phyloP scores from a whole-genome alignment of 2,888 invertebrate species.

The Thymelicus sylvestris region DNA sequence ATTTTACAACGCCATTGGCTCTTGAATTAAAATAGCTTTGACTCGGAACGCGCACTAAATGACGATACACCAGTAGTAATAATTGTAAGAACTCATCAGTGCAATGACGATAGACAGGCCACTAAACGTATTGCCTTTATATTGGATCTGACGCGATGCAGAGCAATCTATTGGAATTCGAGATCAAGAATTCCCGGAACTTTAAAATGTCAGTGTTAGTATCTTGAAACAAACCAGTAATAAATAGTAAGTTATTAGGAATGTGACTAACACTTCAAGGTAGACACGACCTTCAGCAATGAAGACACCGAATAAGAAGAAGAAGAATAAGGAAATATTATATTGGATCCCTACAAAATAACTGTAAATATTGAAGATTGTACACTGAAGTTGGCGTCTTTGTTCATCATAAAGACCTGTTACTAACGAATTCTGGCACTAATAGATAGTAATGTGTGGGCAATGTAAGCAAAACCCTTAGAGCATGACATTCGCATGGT shows the following conservation, averaged over 20 bases:
- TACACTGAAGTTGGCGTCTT: no score
- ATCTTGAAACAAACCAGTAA: no score
- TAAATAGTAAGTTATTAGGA: no score
- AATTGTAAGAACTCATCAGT: background rate
- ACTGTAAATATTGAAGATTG: no score
- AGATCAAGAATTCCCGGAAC: background rate
- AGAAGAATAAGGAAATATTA: no score
- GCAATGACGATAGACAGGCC: background rate
- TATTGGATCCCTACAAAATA: no score
- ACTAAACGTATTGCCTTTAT: background rate
- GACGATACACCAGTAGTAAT: background rate
- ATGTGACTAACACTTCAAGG: no score
- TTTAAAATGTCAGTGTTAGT: no score
- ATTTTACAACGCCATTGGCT: conserved; percentile 3
- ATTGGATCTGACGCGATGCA: background rate
- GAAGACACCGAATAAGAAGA: no score
- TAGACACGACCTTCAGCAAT: no score
- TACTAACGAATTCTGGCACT: background rate
- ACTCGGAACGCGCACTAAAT: background rate
- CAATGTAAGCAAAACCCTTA: conserved; percentile 5
- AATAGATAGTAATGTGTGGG: background rate
- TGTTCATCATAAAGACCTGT: no score
- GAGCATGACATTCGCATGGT: conserved; percentile 25
- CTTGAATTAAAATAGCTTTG: conserved; percentile 10
- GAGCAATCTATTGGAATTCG: background rate